These are phyloP conservation scores for Drosophila triauraria DNA, from an alignment of 1,140 invertebrate genomes.

Conservation along the genomic window DNA sequence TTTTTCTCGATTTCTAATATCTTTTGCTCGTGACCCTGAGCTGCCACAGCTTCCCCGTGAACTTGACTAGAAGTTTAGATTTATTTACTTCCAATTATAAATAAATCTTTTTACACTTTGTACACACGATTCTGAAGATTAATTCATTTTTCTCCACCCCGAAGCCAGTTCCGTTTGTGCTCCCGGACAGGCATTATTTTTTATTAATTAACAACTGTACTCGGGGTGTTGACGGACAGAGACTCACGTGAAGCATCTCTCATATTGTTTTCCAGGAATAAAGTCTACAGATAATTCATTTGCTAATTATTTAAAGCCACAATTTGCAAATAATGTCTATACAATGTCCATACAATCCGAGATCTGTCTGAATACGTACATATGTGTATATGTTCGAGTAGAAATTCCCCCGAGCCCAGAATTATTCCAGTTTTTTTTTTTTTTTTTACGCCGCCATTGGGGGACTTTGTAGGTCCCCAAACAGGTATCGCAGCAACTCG, in stretches of 20 bases:
- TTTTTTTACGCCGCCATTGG: not conserved
- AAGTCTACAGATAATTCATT: slow-evolving; percentile 49
- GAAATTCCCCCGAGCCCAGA: slow-evolving; percentile 57
- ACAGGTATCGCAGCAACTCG: slow-evolving; percentile 46
- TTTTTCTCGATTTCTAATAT: not conserved
- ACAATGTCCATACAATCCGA: slow-evolving; percentile 18
- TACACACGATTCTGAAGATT: not conserved
- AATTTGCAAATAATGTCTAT: slow-evolving; percentile 60
- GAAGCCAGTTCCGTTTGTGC: slow-evolving; percentile 21
- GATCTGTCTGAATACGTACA: not conserved
- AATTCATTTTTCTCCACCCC: slow-evolving; percentile 2
- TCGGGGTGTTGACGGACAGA: slow-evolving; percentile 16
- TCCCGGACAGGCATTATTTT: not conserved
- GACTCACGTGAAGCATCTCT: slow-evolving; percentile 42
- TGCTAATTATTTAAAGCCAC: slow-evolving; percentile 71
- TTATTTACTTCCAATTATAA: not conserved
- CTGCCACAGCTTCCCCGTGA: slow-evolving; percentile 1
- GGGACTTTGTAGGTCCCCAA: slow-evolving; percentile 40
- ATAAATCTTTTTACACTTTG: slow-evolving; percentile 4
- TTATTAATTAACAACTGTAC: slow-evolving; percentile 55
- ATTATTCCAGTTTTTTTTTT: slow-evolving; percentile 40
- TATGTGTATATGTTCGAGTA: slow-evolving; percentile 22
- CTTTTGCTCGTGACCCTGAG: slow-evolving; percentile 4
- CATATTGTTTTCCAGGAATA: slow-evolving; percentile 60
- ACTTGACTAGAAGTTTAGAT: not conserved